These are phyloP conservation scores for Aethes cnicana DNA, from an alignment of 2,888 invertebrate genomes.

Conservation along the genomic window DNA sequence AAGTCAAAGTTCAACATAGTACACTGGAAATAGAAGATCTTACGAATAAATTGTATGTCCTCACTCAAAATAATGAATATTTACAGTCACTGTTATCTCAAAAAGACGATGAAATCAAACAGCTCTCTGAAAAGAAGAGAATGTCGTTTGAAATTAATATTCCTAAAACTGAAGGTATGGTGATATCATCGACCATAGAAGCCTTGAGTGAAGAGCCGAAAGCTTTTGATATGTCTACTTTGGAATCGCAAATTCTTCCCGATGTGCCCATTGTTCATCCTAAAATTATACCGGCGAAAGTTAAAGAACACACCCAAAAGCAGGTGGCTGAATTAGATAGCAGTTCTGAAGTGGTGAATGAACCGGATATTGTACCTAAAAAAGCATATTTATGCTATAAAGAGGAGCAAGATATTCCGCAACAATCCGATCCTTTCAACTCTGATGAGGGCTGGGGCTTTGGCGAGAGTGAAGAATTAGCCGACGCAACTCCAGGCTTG, in stretches of 20 bases:
- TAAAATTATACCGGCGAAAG: conserved; percentile 44
- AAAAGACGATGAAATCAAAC: conserved; percentile 64
- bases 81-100: conserved; percentile 49
- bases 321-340: conserved; percentile 36
- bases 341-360: conserved; percentile 42
- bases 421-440: conserved; percentile 64
- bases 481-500: conserved; percentile 63
- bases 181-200: conserved; percentile 75
- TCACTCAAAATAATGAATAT: conserved; percentile 53
- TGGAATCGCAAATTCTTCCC: conserved; percentile 72
- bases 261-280: conserved; percentile 40
- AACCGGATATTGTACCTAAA: conserved; percentile 74
- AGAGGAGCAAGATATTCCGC: conserved; percentile 44
- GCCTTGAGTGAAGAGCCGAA: conserved; percentile 53
- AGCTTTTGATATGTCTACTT: conserved; percentile 50
- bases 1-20: conserved; percentile 48
- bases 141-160: conserved; percentile 75
- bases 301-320: conserved; percentile 46
- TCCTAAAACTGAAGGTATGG: conserved; percentile 77
- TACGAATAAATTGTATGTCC: conserved; percentile 41
- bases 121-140: conserved; percentile 62
- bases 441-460: conserved; percentile 75
- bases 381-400: conserved; percentile 80
- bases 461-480: conserved; percentile 57
- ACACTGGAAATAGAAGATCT: conserved; percentile 45